phyloP scores from a whole-genome alignment of 2,888 invertebrate genomes.

The Ditula angustiorana region DNA sequence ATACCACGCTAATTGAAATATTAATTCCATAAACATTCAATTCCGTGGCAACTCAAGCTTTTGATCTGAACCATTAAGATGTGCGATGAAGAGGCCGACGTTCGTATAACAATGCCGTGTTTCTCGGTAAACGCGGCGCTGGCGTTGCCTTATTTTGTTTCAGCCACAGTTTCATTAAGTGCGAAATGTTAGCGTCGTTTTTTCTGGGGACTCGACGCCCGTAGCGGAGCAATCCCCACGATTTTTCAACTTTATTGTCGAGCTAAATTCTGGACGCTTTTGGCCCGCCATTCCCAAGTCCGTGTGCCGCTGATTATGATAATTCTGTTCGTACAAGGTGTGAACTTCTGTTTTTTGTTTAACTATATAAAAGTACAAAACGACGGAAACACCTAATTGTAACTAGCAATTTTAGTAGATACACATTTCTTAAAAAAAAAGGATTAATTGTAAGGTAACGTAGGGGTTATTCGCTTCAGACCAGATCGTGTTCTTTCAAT shows the following conservation, averaged over 20 bases:
- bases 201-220: conserved; percentile 67
- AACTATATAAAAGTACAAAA: neutral
- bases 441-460: no score
- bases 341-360: conserved; percentile 30
- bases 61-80: conserved; percentile 67
- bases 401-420: no score
- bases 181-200: conserved; percentile 79
- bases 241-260: conserved; percentile 82
- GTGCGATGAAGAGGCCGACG: conserved; percentile 60
- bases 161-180: conserved; percentile 83
- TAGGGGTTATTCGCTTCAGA: no score
- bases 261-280: conserved; percentile 67
- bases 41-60: conserved; percentile 58
- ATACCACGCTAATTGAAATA: conserved; percentile 12
- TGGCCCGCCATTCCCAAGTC: conserved; percentile 51
- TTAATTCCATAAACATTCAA: neutral
- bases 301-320: conserved; percentile 66
- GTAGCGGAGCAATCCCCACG: conserved; percentile 72
- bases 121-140: conserved; percentile 72
- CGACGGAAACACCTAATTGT: no score
- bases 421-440: no score
- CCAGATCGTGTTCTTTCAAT: no score
- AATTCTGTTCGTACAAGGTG: conserved; percentile 51
- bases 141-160: conserved; percentile 78
- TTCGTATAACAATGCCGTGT: conserved; percentile 72